A percentile compares a stretch with the other conserved stretches of the same genome.
phyloP scores from a whole-genome alignment of 2,797 vertebrate genomes.

The Poeciliopsis infans region DNA sequence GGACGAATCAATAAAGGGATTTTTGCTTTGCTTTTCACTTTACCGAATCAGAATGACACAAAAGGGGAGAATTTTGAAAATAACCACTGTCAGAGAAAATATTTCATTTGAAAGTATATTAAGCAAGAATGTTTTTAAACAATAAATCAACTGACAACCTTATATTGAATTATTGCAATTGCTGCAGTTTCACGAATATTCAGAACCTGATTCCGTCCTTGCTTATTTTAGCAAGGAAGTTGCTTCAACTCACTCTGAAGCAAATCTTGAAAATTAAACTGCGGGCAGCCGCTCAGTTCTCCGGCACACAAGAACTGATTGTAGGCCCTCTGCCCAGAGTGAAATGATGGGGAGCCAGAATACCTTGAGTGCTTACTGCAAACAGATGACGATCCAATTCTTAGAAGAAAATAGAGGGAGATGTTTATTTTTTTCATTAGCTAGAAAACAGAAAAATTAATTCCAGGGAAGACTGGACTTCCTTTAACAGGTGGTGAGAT shows the following conservation, averaged over 20 bases:
- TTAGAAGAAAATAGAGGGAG: constrained; percentile 49
- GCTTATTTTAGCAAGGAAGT: constrained; percentile 8
- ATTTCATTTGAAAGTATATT: background rate
- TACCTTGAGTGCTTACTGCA: constrained; percentile 61
- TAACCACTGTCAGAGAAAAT: background rate
- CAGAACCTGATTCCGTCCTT: background rate
- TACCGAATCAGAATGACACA: constrained; percentile 26
- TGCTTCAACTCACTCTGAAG: constrained; percentile 32
- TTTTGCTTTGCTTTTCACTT: constrained; percentile 30
- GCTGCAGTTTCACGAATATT: background rate
- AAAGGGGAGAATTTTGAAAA: constrained; percentile 5
- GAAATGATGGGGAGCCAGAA: constrained; percentile 57
- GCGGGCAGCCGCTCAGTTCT: constrained; percentile 32
- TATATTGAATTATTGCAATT: background rate
- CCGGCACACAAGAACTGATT: constrained; percentile 42
- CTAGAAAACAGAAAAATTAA: constrained; percentile 39
- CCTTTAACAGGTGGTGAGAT: constrained; percentile 57
- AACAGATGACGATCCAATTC: constrained; percentile 52
- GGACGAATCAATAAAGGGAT: constrained; percentile 21
- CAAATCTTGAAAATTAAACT: constrained; percentile 21
- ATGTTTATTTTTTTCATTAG: constrained; percentile 63
- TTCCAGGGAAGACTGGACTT: constrained; percentile 53
- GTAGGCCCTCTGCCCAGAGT: constrained; percentile 56
- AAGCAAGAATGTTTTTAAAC: background rate
- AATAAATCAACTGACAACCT: background rate